Base-by-base conservation (phyloP, 2,888 invertebrate genomes). In the Koerneria pararmatus region DNA sequence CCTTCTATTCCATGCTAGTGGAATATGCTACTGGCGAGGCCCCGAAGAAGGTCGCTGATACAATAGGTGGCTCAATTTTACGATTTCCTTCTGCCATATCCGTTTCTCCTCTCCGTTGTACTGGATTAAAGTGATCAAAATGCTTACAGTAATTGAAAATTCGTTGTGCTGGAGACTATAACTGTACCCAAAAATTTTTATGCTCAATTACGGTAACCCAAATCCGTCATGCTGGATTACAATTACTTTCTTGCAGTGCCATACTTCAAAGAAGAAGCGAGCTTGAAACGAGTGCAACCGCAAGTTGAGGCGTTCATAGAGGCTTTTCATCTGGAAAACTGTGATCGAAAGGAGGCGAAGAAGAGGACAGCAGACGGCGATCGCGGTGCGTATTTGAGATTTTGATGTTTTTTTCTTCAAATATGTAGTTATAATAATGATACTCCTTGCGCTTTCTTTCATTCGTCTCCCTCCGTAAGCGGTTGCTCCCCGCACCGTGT, bases 1-100 rank as follows among this genome's bases (percentile, higher is more conserved):
- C n/a, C 15, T 64, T 64, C 56, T 64, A 64, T 34, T 64, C 64
- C 19, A 64, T 64, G 64, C 56, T 64, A 24, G 48, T 64, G 19
- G 64, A 64, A 24, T 64, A 64, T 22, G 64, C 64, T n/a, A 64
- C 64, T 0, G 64, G 64, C 19, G 64, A 64, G 2, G 3, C 19
- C 1, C 8, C 54, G 24, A 54, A 46, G 32, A 24, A 24, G 3
- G 64, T 64, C 32, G 64, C 54, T 24, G 64, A 64, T 27, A 41
- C 41, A 6, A 64, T 64, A n/a, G 41, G 64, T 64, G 19, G 46
- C 54, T 63, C 5, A 22, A 5, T 1, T 49, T 49, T 41, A 41
- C 11, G 11, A n/a, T 41, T 15, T 41, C 11, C n/a, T 41, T 11
- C n/a, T 41, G 46, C 46, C n/a, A n/a, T n/a, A n/a, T n/a, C n/a